Percentiles rank a stretch among this genome's conserved stretches.
Evolutionary conservation across 2,113 vertebrate species (phyloP).

Genomic region (Ptilonorhynchus violaceus): DNA sequence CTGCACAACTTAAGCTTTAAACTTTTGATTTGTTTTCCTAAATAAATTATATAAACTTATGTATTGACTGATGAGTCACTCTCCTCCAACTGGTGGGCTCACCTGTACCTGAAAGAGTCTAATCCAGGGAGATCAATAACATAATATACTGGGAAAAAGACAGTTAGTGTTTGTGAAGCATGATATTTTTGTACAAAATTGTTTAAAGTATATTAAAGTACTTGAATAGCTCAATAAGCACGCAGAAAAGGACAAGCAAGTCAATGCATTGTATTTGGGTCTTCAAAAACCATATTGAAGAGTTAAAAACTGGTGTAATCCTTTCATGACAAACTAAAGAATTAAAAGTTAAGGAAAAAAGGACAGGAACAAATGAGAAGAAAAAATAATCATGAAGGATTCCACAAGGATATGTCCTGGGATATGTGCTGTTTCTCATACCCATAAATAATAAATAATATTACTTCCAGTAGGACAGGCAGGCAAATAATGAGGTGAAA

Average conservation of each 20-base stretch:
- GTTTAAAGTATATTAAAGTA: neutral
- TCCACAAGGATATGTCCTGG: neutral
- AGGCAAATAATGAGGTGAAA: neutral
- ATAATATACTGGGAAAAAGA: neutral
- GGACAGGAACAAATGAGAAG: neutral
- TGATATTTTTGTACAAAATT: neutral
- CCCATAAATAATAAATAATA: slow-evolving; percentile 2
- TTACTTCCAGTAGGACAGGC: neutral
- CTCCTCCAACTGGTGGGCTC: neutral
- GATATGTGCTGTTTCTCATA: neutral
- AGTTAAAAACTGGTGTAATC: neutral
- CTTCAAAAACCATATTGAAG: neutral
- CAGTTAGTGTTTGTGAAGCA: neutral
- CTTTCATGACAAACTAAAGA: neutral
- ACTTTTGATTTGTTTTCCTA: neutral
- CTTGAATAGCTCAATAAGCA: neutral
- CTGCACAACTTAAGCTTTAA: neutral
- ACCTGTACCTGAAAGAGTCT: neutral
- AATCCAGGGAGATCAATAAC: neutral
- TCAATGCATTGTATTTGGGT: neutral
- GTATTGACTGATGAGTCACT: neutral
- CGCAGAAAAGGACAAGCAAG: neutral
- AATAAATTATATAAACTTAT: neutral
- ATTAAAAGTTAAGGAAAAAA: neutral
- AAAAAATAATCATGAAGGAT: neutral